Percentiles rank a stretch among this genome's conserved stretches.
phyloP scores from a whole-genome alignment of 2,888 invertebrate species.

The Tribolium freemani region DNA sequence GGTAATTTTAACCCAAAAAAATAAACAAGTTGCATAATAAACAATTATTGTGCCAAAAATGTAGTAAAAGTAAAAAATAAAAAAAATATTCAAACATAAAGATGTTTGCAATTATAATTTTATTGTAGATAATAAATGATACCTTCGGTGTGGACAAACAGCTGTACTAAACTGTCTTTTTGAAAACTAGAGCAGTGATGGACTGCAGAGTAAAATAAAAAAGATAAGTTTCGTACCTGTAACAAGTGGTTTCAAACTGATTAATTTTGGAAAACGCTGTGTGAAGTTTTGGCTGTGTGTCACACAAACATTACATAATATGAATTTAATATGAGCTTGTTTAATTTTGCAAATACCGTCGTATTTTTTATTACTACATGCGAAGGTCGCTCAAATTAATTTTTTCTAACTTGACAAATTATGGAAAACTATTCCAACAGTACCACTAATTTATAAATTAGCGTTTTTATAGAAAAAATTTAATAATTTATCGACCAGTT shows the following conservation, averaged over 20 bases:
- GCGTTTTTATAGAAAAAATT: neutral
- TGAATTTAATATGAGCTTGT: neutral
- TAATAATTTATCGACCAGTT: neutral
- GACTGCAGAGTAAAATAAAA: no score
- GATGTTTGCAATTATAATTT: no score
- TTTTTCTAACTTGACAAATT: neutral
- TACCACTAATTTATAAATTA: neutral
- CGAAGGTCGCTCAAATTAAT: neutral
- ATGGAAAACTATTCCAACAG: neutral
- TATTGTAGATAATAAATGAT: no score
- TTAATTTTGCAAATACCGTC: neutral
- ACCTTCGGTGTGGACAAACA: no score
- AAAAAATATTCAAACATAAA: no score
- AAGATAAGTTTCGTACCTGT: neutral
- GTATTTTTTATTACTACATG: neutral
- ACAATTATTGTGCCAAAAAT: no score
- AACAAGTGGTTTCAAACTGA: no score
- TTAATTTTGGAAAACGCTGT: neutral
- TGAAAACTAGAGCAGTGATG: no score
- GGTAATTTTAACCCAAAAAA: no score
- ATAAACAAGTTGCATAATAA: no score
- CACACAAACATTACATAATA: neutral
- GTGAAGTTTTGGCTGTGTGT: neutral
- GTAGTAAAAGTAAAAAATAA: no score
- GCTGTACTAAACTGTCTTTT: no score